A percentile compares a stretch with the other conserved stretches of the same genome.
These are phyloP conservation scores for Cherax destructor DNA, from an alignment of 1,140 invertebrate species.

Conservation along the genomic window DNA sequence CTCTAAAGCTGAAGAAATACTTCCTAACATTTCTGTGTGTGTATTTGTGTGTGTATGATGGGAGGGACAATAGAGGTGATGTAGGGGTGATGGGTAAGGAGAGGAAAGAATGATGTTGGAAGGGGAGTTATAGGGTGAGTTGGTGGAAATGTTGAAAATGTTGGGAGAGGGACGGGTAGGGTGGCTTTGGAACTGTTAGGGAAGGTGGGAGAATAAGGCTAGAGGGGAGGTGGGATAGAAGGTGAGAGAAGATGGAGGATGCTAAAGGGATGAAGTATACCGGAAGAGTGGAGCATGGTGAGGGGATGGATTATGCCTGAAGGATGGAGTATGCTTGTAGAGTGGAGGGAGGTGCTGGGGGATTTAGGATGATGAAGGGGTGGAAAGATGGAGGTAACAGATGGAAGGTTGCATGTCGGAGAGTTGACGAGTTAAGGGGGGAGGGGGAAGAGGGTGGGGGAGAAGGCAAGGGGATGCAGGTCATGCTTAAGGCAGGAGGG, in stretches of 20 bases:
- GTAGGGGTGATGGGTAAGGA: neutral
- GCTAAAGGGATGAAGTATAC: too few relatives aligned
- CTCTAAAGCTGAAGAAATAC: too few relatives aligned
- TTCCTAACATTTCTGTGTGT: too few relatives aligned
- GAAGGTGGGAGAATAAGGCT: neutral
- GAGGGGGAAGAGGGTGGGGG: neutral
- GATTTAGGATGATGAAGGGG: neutral
- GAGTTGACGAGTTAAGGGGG: neutral
- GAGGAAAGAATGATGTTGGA: neutral
- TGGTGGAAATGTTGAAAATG: neutral
- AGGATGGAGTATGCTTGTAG: too few relatives aligned
- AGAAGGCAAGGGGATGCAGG: neutral
- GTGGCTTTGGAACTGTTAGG: neutral
- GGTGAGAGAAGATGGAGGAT: neutral
- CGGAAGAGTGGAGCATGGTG: too few relatives aligned
- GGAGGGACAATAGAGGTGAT: neutral
- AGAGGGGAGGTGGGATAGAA: neutral
- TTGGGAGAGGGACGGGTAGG: slow-evolving; percentile 6
- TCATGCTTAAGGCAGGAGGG: neutral
- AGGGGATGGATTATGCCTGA: too few relatives aligned
- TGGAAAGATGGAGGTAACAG: neutral
- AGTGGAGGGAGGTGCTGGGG: neutral
- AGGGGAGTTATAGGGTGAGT: neutral
- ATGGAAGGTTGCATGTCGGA: neutral
- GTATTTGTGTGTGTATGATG: too few relatives aligned